phyloP scores from a whole-genome alignment of 2,113 vertebrate genomes.

The Daboia siamensis region DNA sequence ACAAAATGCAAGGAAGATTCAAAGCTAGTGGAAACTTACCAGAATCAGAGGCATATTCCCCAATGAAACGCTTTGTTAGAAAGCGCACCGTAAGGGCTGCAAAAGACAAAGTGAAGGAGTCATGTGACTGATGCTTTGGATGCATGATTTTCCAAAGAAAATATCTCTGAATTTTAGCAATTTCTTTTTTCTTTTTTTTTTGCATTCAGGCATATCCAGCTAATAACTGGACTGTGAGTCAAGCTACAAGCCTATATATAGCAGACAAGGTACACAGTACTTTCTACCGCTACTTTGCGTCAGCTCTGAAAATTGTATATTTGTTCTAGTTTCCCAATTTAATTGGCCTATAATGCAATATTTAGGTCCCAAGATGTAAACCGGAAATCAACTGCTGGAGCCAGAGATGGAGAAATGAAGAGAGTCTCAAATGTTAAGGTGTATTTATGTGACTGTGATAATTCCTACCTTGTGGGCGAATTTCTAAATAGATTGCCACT shows the following conservation, averaged over 20 bases:
- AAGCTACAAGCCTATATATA: neutral
- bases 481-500: neutral
- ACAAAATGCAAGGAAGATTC: neutral
- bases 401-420: neutral
- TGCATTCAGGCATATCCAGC: neutral
- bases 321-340: neutral
- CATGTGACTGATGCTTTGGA: neutral
- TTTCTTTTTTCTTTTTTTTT: too few relatives aligned
- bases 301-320: neutral
- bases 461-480: neutral
- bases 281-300: neutral
- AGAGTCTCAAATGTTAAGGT: neutral
- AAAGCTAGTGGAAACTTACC: constrained; percentile 65
- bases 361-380: neutral
- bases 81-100: constrained; percentile 84
- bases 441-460: neutral
- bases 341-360: neutral
- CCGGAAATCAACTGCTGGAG: neutral
- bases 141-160: neutral
- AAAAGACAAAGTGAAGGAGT: constrained; percentile 21
- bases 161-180: neutral
- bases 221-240: neutral
- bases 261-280: neutral
- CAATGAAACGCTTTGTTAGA: constrained; percentile 81
- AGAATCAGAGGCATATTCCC: constrained; percentile 80